Percentiles rank a stretch among this genome's conserved stretches.
Conservation (phyloP, 2,113 vertebrate genomes). For the Platichthys flesus region DNA sequence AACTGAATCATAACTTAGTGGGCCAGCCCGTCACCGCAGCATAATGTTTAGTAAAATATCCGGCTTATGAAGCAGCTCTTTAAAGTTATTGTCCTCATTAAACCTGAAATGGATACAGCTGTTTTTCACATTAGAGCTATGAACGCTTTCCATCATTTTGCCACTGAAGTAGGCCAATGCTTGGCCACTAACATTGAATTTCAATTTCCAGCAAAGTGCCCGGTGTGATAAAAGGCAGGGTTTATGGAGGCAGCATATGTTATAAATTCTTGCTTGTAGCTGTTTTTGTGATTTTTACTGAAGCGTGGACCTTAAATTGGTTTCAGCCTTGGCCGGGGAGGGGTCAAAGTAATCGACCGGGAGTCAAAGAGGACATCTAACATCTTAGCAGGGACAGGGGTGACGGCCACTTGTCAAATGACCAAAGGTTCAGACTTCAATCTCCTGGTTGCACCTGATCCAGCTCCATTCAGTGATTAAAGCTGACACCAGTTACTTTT, state of each 20-base stretch:
- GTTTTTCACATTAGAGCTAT: conserved; percentile 16
- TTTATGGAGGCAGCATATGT: neutral
- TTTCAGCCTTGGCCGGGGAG: neutral
- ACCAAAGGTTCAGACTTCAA: neutral
- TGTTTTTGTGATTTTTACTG: neutral
- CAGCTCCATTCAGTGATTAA: neutral
- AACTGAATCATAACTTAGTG: conserved; percentile 8
- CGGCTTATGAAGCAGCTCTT: conserved; percentile 17
- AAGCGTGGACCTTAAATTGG: neutral
- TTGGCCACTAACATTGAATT: neutral
- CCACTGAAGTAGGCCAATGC: neutral
- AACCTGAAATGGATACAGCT: conserved; percentile 26
- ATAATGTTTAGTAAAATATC: conserved; percentile 19
- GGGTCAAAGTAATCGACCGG: neutral
- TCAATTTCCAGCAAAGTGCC: neutral
- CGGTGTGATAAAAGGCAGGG: neutral
- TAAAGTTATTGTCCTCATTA: conserved; percentile 36
- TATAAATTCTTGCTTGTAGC: neutral
- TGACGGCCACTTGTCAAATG: neutral
- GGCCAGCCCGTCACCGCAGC: neutral
- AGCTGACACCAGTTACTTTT: neutral
- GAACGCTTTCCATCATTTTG: neutral
- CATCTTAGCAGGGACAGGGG: neutral
- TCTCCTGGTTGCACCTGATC: neutral
- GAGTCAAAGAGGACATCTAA: neutral